Base-by-base conservation (phyloP, 1,140 invertebrate genomes). In the Eumaeus atala region DNA sequence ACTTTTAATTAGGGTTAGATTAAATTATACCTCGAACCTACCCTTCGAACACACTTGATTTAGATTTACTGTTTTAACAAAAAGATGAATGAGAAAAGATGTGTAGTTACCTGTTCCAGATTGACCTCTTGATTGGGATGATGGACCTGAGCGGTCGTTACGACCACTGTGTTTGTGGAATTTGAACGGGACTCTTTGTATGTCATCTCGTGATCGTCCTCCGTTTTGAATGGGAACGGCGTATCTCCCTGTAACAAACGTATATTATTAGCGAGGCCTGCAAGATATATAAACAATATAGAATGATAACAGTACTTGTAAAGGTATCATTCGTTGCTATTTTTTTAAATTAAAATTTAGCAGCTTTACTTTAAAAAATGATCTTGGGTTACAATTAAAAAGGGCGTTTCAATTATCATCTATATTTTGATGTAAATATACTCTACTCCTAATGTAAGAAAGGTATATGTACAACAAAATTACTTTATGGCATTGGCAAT, bases 121-220 rank as follows among this genome's bases (percentile, higher is more conserved):
- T 92, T 91, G 6, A 95, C 93, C 69, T 94, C 94, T 76, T 96
- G 93, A 77, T 96, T 96, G 0, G 95, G 95, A 88, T 96, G 95
- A 56, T 93, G 89, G 62, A 92, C 90, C 67, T 90, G 90, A 0
- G 89, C 90, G 11, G 85, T 82, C 53, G 87, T 88, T 62, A 88
- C 71, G 18, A 88, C 83, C 18, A 85, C 83, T 18, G 78, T 28
- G 54, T 64, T 77, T 6, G 77, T 84, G 14, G 81, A 84, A 62
- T 87, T 84, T 9, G 81, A 83, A 6, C 83, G 72, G 5, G 81
- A 84, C 48, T 87, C 84, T 59, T 87, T 87, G 52, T 81, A 84
- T 8, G 70, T 74, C 16, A 75, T 69, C 12, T 84, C 84, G 36
- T 83, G 77, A 14, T 84, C 80, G 54, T 79, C 73, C 55, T 87